Conservation (phyloP, 1,140 invertebrate species). For the Cydia strobilella region DNA sequence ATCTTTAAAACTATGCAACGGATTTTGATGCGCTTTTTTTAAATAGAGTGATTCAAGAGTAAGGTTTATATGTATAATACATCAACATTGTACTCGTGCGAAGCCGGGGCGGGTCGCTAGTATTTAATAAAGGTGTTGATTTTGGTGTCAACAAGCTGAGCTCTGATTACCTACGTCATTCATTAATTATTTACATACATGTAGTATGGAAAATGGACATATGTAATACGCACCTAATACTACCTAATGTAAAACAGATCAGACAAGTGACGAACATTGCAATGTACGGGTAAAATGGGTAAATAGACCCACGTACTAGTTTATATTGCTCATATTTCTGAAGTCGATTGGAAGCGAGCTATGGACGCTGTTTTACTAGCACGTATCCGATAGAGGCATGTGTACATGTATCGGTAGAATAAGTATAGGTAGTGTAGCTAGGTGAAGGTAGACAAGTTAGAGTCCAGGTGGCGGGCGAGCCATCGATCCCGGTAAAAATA, state of each 20-base stretch:
- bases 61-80: too few relatives aligned
- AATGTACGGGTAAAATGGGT: not conserved
- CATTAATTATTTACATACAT: too few relatives aligned
- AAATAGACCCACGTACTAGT: not conserved
- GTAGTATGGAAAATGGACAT: not conserved
- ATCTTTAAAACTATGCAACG: too few relatives aligned
- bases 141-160: not conserved
- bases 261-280: not conserved
- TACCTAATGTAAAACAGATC: not conserved
- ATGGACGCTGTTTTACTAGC: not conserved
- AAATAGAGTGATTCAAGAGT: too few relatives aligned
- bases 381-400: not conserved
- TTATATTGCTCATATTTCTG: constrained; percentile 2
- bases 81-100: too few relatives aligned
- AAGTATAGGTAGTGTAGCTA: not conserved
- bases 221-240: not conserved
- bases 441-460: constrained; percentile 48
- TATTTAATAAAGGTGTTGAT: not conserved
- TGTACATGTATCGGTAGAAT: not conserved
- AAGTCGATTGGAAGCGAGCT: not conserved
- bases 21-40: too few relatives aligned
- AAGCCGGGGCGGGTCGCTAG: too few relatives aligned
- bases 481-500: constrained; percentile 70
- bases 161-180: not conserved
- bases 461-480: constrained; percentile 60